Evolutionary conservation across 2,797 vertebrate species (phyloP).

Genomic region (Malurus splendens): DNA sequence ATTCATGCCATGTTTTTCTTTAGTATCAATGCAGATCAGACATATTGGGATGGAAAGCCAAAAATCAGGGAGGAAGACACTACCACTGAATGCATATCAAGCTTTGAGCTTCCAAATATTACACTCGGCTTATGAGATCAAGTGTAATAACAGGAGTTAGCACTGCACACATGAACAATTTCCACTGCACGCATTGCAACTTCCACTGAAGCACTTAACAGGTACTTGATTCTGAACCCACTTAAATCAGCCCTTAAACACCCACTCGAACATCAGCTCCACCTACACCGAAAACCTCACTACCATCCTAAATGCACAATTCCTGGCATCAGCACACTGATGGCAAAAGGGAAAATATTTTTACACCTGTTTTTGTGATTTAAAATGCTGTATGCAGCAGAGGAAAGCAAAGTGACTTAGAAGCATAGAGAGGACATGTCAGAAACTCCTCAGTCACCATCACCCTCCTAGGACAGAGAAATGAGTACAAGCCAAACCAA

Average conservation of each 20-base stretch:
- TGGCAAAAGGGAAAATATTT: not conserved
- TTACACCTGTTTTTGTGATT: accelerated
- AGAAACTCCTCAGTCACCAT: not conserved
- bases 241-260: not conserved
- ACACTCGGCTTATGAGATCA: not conserved
- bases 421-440: not conserved
- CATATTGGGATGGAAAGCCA: accelerated
- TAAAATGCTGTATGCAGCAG: not conserved
- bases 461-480: not conserved
- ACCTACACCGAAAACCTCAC: not conserved
- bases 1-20: not conserved
- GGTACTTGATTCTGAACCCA: not conserved
- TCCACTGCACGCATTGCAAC: accelerated
- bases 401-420: not conserved
- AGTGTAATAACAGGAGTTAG: not conserved
- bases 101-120: not conserved
- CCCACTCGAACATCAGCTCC: not conserved
- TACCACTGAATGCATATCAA: accelerated
- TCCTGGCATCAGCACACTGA: not conserved
- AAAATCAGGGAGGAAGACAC: not conserved
- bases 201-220: not conserved
- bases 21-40: not conserved
- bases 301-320: accelerated
- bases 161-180: accelerated
- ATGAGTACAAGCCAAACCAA: not conserved